Conservation (phyloP, 2,797 vertebrate genomes). For the Rhabdomys pumilio region DNA sequence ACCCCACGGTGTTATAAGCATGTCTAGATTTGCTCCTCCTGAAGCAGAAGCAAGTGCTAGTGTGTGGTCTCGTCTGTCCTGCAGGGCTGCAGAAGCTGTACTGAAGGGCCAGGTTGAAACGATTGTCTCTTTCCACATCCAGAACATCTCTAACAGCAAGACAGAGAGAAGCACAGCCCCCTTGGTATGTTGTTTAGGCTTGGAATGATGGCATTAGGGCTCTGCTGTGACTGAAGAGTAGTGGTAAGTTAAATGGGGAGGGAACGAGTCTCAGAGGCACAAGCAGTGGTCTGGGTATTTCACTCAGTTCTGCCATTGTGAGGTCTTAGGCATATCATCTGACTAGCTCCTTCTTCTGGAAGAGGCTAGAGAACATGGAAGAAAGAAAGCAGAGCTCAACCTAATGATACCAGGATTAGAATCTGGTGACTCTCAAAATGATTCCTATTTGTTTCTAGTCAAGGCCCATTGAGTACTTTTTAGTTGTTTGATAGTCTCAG, state of each 20-base stretch:
- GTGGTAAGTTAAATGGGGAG: background rate
- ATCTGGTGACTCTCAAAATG: background rate
- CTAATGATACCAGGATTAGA: background rate
- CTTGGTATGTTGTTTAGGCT: constrained; percentile 91
- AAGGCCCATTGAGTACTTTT: background rate
- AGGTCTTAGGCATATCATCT: background rate
- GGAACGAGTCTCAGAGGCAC: background rate
- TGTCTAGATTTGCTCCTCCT: background rate
- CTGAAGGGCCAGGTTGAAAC: constrained; percentile 98
- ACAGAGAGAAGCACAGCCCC: constrained; percentile 95
- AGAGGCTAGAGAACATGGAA: constrained; percentile 14
- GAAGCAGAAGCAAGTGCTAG: background rate
- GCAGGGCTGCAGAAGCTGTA: constrained; percentile 98
- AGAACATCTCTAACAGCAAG: constrained; percentile 99
- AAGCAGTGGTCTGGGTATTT: background rate
- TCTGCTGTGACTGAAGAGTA: background rate
- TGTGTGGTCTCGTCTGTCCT: constrained; percentile 76
- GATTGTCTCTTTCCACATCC: constrained; percentile 98
- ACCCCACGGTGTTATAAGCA: background rate
- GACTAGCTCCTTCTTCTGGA: background rate
- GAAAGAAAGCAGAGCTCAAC: constrained; percentile 16
- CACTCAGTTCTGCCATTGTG: background rate
- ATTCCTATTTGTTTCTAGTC: constrained; percentile 8
- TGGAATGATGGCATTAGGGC: background rate
- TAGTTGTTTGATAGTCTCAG: constrained; percentile 52